Conservation (phyloP, 2,113 vertebrate species). For the Peromyscus californicus region DNA sequence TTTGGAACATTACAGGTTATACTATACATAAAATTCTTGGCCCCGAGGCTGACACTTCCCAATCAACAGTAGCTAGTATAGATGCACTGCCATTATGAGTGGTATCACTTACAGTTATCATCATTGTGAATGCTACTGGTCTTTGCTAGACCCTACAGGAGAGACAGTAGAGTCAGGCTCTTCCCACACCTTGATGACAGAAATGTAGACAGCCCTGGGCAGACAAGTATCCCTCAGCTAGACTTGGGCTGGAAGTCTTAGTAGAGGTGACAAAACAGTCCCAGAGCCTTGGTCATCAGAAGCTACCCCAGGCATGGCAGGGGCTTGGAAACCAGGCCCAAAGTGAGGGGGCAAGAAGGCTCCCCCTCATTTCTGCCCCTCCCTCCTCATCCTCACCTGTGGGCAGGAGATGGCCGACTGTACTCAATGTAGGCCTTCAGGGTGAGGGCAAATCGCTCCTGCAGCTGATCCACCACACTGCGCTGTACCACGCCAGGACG, state of each 20-base stretch:
- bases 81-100: neutral
- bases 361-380: neutral
- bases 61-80: neutral
- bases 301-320: neutral
- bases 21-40: neutral
- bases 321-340: neutral
- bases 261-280: neutral
- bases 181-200: neutral
- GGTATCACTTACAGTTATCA: neutral
- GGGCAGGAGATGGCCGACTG: constrained; percentile 68
- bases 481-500: constrained; percentile 74
- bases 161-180: neutral
- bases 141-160: neutral
- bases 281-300: neutral
- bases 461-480: constrained; percentile 68
- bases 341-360: neutral
- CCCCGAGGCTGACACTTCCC: neutral
- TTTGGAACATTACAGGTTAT: neutral
- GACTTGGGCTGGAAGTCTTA: neutral
- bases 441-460: constrained; percentile 66
- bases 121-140: neutral
- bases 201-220: neutral
- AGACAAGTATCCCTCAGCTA: neutral
- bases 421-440: constrained; percentile 80
- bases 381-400: constrained; percentile 61